A percentile compares a stretch with the other conserved stretches of the same genome.
These are phyloP conservation scores for Acrobasis consociella DNA, from an alignment of 2,888 invertebrate genomes.

Conservation along the genomic window DNA sequence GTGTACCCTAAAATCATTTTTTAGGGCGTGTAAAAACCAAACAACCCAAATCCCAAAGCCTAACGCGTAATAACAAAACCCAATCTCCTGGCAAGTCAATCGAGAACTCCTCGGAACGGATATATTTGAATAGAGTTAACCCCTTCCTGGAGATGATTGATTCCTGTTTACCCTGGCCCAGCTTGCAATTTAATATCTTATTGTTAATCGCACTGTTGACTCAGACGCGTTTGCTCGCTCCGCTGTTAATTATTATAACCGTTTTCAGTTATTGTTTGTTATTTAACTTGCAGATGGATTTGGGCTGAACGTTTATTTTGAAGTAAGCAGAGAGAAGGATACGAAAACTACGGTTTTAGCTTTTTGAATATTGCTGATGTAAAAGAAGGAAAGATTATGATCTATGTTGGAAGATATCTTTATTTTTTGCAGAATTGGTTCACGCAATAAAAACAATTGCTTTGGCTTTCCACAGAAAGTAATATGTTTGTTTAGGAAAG, in stretches of 20 bases:
- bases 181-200: conserved; percentile 77
- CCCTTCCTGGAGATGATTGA: conserved; percentile 77
- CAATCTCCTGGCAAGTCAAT: neutral
- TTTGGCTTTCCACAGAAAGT: too few relatives aligned
- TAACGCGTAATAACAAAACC: conserved; percentile 6
- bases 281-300: conserved; percentile 28
- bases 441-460: too few relatives aligned
- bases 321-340: neutral
- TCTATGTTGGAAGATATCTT: too few relatives aligned
- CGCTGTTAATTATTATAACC: conserved; percentile 69
- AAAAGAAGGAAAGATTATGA: too few relatives aligned
- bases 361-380: too few relatives aligned
- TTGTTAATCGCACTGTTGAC: conserved; percentile 73
- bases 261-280: conserved; percentile 53
- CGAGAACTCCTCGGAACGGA: conserved; percentile 12
- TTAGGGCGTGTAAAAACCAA: too few relatives aligned
- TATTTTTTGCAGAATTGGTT: too few relatives aligned
- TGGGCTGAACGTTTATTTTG: conserved; percentile 21
- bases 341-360: neutral
- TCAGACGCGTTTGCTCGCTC: conserved; percentile 48
- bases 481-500: too few relatives aligned
- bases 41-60: neutral
- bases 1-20: too few relatives aligned
- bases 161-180: conserved; percentile 75
- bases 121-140: conserved; percentile 76